These are phyloP conservation scores for Oplegnathus fasciatus DNA, from an alignment of 2,113 vertebrate genomes.

Conservation along the genomic window DNA sequence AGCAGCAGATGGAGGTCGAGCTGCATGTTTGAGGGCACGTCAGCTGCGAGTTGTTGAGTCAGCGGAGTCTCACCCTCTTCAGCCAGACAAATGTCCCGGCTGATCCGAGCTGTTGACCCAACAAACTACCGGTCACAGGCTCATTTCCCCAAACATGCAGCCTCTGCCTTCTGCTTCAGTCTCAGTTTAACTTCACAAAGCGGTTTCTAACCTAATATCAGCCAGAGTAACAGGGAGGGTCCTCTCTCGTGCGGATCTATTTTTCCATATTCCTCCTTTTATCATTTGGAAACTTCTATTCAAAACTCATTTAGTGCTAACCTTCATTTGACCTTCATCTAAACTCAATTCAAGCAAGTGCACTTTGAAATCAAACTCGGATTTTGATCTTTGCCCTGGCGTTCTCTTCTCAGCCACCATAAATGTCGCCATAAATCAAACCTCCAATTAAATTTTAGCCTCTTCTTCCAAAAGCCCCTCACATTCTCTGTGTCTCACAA, in stretches of 20 bases:
- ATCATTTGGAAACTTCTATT: slow-evolving; percentile 14
- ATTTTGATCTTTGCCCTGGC: slow-evolving; percentile 33
- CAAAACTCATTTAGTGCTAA: neutral
- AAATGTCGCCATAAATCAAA: slow-evolving; percentile 68
- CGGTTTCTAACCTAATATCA: slow-evolving; percentile 9
- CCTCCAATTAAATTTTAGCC: slow-evolving; percentile 46
- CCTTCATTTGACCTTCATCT: slow-evolving; percentile 52
- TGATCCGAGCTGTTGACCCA: slow-evolving; percentile 57
- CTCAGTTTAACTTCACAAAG: neutral
- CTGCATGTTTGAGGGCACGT: neutral
- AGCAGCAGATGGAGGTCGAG: slow-evolving; percentile 43
- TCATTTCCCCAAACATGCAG: slow-evolving; percentile 44
- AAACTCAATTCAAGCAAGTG: slow-evolving; percentile 49
- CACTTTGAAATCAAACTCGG: slow-evolving; percentile 45
- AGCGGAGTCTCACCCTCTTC: slow-evolving; percentile 31
- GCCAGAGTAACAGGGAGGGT: neutral
- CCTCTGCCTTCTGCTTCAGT: slow-evolving; percentile 28
- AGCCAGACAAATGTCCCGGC: slow-evolving; percentile 44
- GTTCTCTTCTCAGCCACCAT: slow-evolving; percentile 10
- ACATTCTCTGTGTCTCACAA: slow-evolving; percentile 1
- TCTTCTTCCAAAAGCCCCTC: slow-evolving; percentile 48
- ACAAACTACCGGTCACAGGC: slow-evolving; percentile 42
- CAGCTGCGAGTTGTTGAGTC: slow-evolving; percentile 40
- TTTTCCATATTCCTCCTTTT: neutral
- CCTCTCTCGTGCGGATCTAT: neutral